phyloP scores from a whole-genome alignment of 1,140 invertebrate genomes.

The Caenorhabditis brenneri region DNA sequence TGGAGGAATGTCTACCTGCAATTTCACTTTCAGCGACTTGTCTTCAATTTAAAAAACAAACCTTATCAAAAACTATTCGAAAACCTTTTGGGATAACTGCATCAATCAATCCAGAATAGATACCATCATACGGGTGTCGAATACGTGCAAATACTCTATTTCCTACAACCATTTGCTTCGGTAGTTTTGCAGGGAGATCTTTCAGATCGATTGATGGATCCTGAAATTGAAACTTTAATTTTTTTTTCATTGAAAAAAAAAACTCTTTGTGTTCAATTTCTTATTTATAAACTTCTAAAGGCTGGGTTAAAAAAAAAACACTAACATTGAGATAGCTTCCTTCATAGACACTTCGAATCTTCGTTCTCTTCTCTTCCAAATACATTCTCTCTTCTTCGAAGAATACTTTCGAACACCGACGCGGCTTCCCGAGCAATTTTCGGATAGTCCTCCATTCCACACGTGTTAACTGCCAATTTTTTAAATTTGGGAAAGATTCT shows the following conservation, averaged over 20 bases:
- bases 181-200: constrained; percentile 93
- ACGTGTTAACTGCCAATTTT: constrained; percentile 82
- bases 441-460: constrained; percentile 60
- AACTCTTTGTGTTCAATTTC: too few species aligned
- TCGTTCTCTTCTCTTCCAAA: constrained; percentile 85
- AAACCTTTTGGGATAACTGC: constrained; percentile 95
- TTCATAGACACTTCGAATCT: constrained; percentile 91
- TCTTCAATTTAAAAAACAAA: background rate
- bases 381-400: constrained; percentile 91
- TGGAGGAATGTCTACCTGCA: constrained; percentile 46
- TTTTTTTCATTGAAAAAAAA: too few species aligned
- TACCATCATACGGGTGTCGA: constrained; percentile 89
- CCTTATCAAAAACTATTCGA: constrained; percentile 76
- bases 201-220: constrained; percentile 44
- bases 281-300: too few species aligned
- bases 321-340: constrained; percentile 71
- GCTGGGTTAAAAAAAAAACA: background rate
- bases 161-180: constrained; percentile 91
- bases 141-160: constrained; percentile 76
- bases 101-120: constrained; percentile 93
- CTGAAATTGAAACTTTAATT: constrained; percentile 24
- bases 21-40: background rate
- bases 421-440: constrained; percentile 77
- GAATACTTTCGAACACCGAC: constrained; percentile 83
- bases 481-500: constrained; percentile 90